These are phyloP conservation scores for Bombylius major DNA, from an alignment of 2,888 invertebrate species.

Conservation along the genomic window DNA sequence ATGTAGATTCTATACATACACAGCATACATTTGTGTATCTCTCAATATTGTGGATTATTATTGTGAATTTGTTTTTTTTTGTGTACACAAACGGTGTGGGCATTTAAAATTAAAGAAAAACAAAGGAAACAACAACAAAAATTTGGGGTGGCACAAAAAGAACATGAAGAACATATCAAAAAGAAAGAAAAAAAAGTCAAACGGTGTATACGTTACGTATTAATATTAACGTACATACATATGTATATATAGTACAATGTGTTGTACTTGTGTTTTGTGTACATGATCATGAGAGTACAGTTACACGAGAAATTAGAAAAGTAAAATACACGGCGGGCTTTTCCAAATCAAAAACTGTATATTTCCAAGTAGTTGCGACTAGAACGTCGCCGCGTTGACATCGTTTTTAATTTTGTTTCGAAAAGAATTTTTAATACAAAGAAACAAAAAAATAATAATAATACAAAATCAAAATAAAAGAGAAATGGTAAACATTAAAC, in stretches of 20 bases:
- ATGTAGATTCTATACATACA: too few species aligned
- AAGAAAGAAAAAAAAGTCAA: neutral
- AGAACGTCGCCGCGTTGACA: slow-evolving; percentile 37
- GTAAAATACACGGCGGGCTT: slow-evolving; percentile 2
- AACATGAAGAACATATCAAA: neutral
- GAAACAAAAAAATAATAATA: neutral
- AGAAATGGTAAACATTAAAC: too few species aligned
- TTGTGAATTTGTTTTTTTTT: too few species aligned
- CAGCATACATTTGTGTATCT: too few species aligned
- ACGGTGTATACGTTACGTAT: too few species aligned
- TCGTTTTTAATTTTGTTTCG: slow-evolving; percentile 11
- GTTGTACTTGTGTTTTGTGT: too few species aligned
- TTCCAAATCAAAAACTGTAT: slow-evolving; percentile 3
- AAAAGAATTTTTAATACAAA: neutral
- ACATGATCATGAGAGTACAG: neutral
- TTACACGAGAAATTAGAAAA: neutral
- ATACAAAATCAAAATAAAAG: too few species aligned
- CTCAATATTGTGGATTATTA: too few species aligned
- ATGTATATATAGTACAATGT: neutral
- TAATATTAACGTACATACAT: too few species aligned
- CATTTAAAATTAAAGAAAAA: neutral
- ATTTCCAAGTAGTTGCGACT: slow-evolving; percentile 29
- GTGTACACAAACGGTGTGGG: too few species aligned
- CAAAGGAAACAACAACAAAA: neutral
- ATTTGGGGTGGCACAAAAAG: neutral